Base-by-base conservation (phyloP, 1,140 invertebrate species). In the Saccostrea glomerata region DNA sequence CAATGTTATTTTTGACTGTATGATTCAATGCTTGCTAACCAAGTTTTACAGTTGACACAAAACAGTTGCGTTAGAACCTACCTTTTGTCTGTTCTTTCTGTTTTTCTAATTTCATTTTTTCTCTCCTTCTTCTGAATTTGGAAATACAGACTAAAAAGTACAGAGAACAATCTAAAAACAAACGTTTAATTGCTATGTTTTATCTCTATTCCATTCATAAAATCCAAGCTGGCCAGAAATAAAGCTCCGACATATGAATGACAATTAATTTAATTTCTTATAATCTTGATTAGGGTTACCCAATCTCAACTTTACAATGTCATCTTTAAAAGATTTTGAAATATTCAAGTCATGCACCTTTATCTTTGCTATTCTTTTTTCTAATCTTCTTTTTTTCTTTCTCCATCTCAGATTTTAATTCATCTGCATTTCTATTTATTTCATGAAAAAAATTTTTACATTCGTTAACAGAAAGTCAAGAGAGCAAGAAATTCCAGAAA, bases 281-380 rank as follows among this genome's bases (percentile, higher is more conserved):
- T 20, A 0, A 20, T 77, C 40, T 36, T 36, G 73, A 30, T 11
- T 82, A 82, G 5, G 73, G 25, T 23, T 82, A 5, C 20, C 20
- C 73, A 15, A 82, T 82, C 13, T 4, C 13, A 30, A 12, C 3
- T 82, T 9, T 36, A 36, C 73, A 82, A 5, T 20, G 12, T 4
- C 70, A 7, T 30, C 23, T 25, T n/a, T 23, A 36, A 36, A 36
- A 77, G 70, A 13, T 30, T 23, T 23, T 30, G 6, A 82, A 82
- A 30, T 7, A 17, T 82, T 84, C 60, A 25, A 70, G 2, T 5
- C 54, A n/a, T 54, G 36, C 47, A 94, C 94, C 88, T 94, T 94
- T 91, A 94, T 94, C 91, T 94, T 94, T 66, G 93, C 93, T 92
- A 92, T 91, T 88, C 93, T 91, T 91, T 94, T 94, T 85, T 94